A percentile compares a stretch with the other conserved stretches of the same genome.
Evolutionary conservation across 2,888 invertebrate species (phyloP).

Genomic region (Timema cristinae): DNA sequence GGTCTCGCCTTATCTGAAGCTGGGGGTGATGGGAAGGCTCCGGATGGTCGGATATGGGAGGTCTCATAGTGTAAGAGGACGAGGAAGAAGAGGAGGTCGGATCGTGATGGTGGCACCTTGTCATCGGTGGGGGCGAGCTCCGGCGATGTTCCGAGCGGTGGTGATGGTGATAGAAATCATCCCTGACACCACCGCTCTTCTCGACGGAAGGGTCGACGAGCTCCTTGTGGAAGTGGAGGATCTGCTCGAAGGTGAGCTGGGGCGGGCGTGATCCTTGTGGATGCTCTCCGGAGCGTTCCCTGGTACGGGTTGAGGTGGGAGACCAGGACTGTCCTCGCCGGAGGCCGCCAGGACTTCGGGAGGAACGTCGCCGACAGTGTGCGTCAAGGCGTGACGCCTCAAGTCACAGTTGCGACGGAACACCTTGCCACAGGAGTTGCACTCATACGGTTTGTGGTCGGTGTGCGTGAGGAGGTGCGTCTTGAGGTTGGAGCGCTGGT

Average conservation of each 20-base stretch:
- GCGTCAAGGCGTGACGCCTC: slow-evolving; percentile 82
- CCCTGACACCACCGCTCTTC: slow-evolving; percentile 34
- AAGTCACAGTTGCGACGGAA: slow-evolving; percentile 89
- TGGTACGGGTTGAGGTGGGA: slow-evolving; percentile 36
- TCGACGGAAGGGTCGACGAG: slow-evolving; percentile 51
- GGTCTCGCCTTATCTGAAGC: slow-evolving; percentile 72
- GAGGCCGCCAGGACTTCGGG: slow-evolving; percentile 57
- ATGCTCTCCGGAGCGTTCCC: slow-evolving; percentile 56
- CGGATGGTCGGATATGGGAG: slow-evolving; percentile 25
- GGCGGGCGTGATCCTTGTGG: slow-evolving; percentile 21
- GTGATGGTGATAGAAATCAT: slow-evolving; percentile 23
- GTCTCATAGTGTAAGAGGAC: slow-evolving; percentile 65
- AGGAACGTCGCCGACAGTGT: slow-evolving; percentile 83
- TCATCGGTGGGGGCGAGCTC: slow-evolving; percentile 30
- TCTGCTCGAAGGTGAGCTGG: slow-evolving; percentile 23
- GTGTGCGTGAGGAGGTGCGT: slow-evolving; percentile 86
- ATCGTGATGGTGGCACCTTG: slow-evolving; percentile 36
- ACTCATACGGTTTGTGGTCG: slow-evolving; percentile 87
- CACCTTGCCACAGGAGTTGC: slow-evolving; percentile 82
- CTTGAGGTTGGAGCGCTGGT: slow-evolving; percentile 84
- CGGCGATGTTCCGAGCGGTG: slow-evolving; percentile 17
- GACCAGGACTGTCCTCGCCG: slow-evolving; percentile 42
- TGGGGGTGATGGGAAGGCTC: slow-evolving; percentile 48
- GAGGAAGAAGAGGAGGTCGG: slow-evolving; percentile 32
- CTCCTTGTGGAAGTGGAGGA: slow-evolving; percentile 60